Base-by-base conservation (phyloP, 2,797 vertebrate species). In the Gastrophryne carolinensis region DNA sequence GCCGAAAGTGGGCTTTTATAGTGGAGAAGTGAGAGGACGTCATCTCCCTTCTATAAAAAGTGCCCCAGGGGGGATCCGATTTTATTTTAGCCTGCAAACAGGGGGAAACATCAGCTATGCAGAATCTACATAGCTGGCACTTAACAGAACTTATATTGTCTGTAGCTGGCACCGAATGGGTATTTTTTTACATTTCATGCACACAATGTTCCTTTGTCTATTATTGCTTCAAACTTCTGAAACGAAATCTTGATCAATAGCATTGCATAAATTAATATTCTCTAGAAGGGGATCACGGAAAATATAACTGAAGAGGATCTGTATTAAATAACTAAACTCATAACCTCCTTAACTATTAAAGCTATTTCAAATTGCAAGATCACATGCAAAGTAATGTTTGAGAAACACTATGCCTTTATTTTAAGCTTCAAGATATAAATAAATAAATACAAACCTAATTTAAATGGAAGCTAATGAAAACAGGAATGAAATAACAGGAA, bases 241-340 rank as follows among this genome's bases (percentile, higher is more conserved):
- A 54, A 24, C 19, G 56, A 23, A 19, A 54, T 39, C 41, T 24
- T 56, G 17, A 30, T 56, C 50, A 54, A n/a, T 23, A 8, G 50
- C 50, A 56, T 68, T 54, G 26, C 29, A 70, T 23, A 47, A 58
- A 58, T 41, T 70, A 70, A n/a, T 30, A 70, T 23, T 39, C 58
- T 37, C 27, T 58, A 11, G n/a, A 37, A 35, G 67, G 41, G 3
- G 15, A 39, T 56, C 50, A 50, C 29, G 19, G 21, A 26, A 21
- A 70, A 70, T 57, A 57, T 44, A 70, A 57, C 67, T 57, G 24
- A 37, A 70, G 37, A 70, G 26, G 53, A 44, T 39, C 52, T 57
- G 57, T 70, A 70, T 56, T 70, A 37, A 56, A 70, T 70, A 57
- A 57, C 57, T 57, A 53, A 70, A 70, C n/a, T 41, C 57, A 56